Base-by-base conservation (phyloP, 1,140 invertebrate species). In the Atta cephalotes region DNA sequence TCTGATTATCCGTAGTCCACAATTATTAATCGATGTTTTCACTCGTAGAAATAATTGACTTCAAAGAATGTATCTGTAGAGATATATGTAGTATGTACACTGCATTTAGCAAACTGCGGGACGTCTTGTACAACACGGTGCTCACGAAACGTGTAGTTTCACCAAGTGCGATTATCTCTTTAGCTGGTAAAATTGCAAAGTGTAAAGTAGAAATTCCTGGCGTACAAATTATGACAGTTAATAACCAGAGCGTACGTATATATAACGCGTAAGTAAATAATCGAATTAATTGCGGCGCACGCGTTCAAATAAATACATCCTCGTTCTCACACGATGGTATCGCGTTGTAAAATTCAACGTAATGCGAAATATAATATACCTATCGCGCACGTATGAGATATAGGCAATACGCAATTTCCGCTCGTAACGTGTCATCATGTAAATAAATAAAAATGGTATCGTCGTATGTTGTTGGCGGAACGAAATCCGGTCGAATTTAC, bases 371-470 rank as follows among this genome's bases (percentile, higher is more conserved):
- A 76, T 84, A 62, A 84, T 84, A 74, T 84, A 84, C 25, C 35
- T 51, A 49, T 39, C 51, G 68, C 39, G 21, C n/a, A 31, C 31
- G 76, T 16, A 49, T 63, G 70, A 63, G 80, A 76, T 84, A 84
- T 84, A 84, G 80, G 56, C 80, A 76, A 84, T 84, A 84, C 56
- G 80, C 70, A 84, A 84, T 84, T 84, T 84, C 70, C 80, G 80
- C 70, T 45, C 63, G 58, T 84, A 84, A 84, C 80, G 80, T 84
- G 80, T 84, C 80, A 84, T 84, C 80, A 56, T 53, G 70, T 84
- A 84, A 84, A 84, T 84, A 84, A 84, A 84, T 84, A 84, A 84
- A 84, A 84, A 84, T 84, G 39, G 39, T 84, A 70, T 84, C 66
- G 66, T 82, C 39, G 80, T 84, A 84, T 84, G 80, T 51, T 63